Evolutionary conservation across 2,113 vertebrate genomes (phyloP).

Genomic region (Pan paniscus): DNA sequence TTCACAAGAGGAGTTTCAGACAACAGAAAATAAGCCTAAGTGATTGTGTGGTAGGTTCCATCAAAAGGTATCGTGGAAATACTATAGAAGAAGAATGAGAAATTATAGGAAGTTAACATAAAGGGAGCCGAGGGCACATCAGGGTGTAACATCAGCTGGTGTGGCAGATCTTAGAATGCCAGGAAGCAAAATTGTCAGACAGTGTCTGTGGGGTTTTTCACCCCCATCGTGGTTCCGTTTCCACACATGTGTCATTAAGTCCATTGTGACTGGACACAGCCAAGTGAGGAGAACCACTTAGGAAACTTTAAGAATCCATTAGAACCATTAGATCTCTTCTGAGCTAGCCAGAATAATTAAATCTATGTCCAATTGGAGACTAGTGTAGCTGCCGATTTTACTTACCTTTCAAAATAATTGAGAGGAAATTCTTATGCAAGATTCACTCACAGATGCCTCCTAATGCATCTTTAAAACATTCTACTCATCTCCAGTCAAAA

Average conservation of each 20-base stretch:
- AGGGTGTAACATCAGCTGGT: background rate
- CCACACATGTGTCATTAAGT: background rate
- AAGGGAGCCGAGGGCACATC: background rate
- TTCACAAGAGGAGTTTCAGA: background rate
- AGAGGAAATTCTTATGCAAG: constrained; percentile 51
- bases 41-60: background rate
- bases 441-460: constrained; percentile 18
- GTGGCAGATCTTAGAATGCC: background rate
- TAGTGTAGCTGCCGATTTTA: constrained; percentile 19
- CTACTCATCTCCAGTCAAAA: constrained; percentile 38
- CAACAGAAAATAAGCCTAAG: constrained; percentile 3
- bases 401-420: constrained; percentile 60
- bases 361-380: constrained; percentile 54
- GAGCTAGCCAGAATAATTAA: constrained; percentile 62
- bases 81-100: background rate
- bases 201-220: background rate
- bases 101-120: background rate
- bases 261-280: background rate
- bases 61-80: background rate
- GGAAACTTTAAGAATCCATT: constrained; percentile 63
- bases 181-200: background rate
- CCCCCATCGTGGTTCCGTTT: background rate
- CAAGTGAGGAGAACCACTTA: constrained; percentile 60
- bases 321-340: constrained; percentile 65
- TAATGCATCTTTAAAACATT: constrained; percentile 60